Conservation (phyloP, 2,888 invertebrate species). For the Pyrocoelia pectoralis region DNA sequence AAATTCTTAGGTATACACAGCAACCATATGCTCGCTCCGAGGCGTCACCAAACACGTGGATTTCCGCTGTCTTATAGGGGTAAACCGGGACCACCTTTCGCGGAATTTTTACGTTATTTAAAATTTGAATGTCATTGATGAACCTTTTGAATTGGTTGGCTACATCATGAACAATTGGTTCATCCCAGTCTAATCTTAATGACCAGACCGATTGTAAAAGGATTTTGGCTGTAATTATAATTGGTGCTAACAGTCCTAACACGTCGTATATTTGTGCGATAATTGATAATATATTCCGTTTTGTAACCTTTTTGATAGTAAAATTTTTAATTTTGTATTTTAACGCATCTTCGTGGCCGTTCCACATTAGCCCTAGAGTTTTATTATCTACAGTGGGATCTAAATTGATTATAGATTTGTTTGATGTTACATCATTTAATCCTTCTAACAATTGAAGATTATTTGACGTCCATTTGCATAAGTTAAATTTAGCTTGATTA, state of each 20-base stretch:
- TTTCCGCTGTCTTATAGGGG: background rate
- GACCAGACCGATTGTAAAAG: slow-evolving; percentile 21
- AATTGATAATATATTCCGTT: slow-evolving; percentile 11
- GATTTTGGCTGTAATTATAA: slow-evolving; percentile 10
- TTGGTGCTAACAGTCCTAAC: slow-evolving; percentile 22
- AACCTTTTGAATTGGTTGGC: background rate
- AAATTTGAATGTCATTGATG: background rate
- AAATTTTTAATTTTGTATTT: slow-evolving; percentile 27
- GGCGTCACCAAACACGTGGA: slow-evolving; percentile 39
- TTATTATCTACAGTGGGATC: background rate
- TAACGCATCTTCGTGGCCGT: background rate
- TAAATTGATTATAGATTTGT: background rate
- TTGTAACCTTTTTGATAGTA: slow-evolving; percentile 15
- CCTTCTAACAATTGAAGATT: background rate
- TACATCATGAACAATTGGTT: background rate
- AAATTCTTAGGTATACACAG: slow-evolving; percentile 26
- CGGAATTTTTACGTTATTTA: slow-evolving; percentile 17
- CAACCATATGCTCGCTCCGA: slow-evolving; percentile 36
- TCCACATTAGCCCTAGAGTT: background rate
- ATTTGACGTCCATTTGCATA: slow-evolving; percentile 5
- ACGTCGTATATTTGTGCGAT: slow-evolving; percentile 33
- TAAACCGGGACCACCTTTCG: background rate
- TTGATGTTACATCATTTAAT: background rate
- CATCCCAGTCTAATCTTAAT: slow-evolving; percentile 20
- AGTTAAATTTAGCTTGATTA: slow-evolving; percentile 12